phyloP scores from a whole-genome alignment of 2,888 invertebrate species.

The Conops quadrifasciatus region DNA sequence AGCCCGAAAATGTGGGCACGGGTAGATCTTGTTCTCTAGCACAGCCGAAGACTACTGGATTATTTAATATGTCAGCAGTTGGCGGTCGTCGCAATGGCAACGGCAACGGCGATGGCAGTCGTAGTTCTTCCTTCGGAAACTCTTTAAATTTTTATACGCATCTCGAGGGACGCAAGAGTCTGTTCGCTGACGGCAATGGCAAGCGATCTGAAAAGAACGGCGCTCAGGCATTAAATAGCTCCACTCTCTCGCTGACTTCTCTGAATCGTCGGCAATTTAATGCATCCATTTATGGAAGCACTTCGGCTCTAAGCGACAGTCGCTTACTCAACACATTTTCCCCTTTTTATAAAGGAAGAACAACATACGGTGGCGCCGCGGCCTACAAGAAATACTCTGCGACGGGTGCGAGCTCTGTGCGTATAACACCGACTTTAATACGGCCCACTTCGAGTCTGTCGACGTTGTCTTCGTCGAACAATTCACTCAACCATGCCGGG shows the following conservation, averaged over 20 bases:
- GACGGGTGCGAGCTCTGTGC: conserved; percentile 44
- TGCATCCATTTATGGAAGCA: conserved; percentile 63
- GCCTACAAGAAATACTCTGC: conserved; percentile 67
- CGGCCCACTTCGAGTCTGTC: conserved; percentile 58
- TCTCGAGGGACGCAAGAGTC: conserved; percentile 62
- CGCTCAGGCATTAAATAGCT: conserved; percentile 56
- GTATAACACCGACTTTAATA: conserved; percentile 55
- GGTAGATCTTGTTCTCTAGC: conserved; percentile 30
- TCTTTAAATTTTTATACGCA: conserved; percentile 61
- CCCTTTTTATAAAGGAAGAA: conserved; percentile 79
- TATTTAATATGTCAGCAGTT: conserved; percentile 46
- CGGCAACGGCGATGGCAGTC: conserved; percentile 46
- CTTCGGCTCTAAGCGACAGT: conserved; percentile 64
- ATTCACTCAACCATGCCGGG: conserved; percentile 43
- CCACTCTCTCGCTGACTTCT: conserved; percentile 62
- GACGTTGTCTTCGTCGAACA: conserved; percentile 53
- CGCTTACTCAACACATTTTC: conserved; percentile 66
- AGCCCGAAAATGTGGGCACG: conserved; percentile 4
- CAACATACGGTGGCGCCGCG: conserved; percentile 79
- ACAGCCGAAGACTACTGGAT: conserved; percentile 37
- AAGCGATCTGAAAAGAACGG: conserved; percentile 45
- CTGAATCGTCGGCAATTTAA: conserved; percentile 61
- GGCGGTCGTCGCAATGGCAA: conserved; percentile 45
- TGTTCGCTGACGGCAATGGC: conserved; percentile 52
- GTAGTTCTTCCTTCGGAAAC: conserved; percentile 51